phyloP scores from a whole-genome alignment of 2,113 vertebrate species.

The Rousettus leschenaultii region DNA sequence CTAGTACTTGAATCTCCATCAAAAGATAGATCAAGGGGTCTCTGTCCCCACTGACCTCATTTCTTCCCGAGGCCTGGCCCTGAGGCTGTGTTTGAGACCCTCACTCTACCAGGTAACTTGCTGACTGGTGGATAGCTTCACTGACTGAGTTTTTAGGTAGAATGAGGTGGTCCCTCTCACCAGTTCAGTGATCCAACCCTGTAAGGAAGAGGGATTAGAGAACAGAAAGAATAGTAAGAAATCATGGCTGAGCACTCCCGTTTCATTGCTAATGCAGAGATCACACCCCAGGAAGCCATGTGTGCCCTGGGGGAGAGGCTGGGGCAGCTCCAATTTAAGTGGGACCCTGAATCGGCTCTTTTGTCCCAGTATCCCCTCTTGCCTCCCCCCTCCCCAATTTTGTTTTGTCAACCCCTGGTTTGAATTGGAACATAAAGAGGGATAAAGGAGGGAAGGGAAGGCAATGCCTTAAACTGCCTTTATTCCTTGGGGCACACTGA shows the following conservation, averaged over 20 bases:
- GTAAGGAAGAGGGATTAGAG: neutral
- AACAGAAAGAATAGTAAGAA: neutral
- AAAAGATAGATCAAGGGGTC: neutral
- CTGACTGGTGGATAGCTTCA: neutral
- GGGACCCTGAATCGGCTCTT: neutral
- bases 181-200: neutral
- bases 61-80: neutral
- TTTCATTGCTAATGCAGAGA: neutral
- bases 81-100: neutral
- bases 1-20: neutral
- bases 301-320: neutral
- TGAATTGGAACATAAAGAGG: neutral
- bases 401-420: neutral
- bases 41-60: neutral
- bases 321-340: neutral
- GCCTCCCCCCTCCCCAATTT: neutral
- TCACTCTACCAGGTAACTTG: neutral
- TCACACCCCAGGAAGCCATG: neutral
- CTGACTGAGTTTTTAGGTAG: neutral
- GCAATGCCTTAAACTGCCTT: neutral
- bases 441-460: neutral
- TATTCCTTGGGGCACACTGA: neutral
- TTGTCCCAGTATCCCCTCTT: neutral
- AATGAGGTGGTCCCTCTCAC: neutral
- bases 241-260: too few species aligned